Evolutionary conservation across 2,888 invertebrate species (phyloP), one percentile per base, ranked within the genome.

Genomic region (Apomyelois bistriatella): DNA sequence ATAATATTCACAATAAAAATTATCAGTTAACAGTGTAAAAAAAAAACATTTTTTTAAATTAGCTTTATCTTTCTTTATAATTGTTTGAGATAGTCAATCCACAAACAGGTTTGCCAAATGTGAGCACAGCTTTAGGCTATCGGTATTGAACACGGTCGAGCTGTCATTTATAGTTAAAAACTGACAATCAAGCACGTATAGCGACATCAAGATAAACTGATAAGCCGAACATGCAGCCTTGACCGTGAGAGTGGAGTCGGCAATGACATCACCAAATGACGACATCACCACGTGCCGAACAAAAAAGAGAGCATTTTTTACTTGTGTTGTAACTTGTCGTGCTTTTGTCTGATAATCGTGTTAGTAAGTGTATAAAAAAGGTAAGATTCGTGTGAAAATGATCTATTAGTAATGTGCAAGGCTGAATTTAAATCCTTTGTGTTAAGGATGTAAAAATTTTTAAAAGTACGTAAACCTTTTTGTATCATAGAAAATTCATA

Each of bases 201-300:
- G 50, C 40, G 50, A 37, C 47, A 52, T 53, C 50, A 48, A 30
- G 17, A 43, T 52, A 50, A 48, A 37, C 13, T 43, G 52, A 52
- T 52, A 46, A 52, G 52, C 32, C 10, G 32, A 10, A 15, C 16
- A 52, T 52, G 55, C 48, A 59, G 42, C 70, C 58, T 50, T 58
- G 65, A 55, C 57, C 57, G 50, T 30, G 55, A 58, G 53, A 51
- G 57, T 58, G 66, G 65, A 63, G 65, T 74, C 59, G 22, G 64
- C 59, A 74, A 72, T 83, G 82, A 83, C 76, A 83, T 83, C 82
- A 83, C 73, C 64, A 72, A 73, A 79, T 79, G 80, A 79, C 81
- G 78, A 59, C 76, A 79, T 75, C 67, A 75, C 68, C 81, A 82
- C 79, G 81, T 80, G 80, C 72, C 69, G 64, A 62, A 40, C 40